Base-by-base conservation (phyloP, 2,888 invertebrate genomes). In the Lucinisca nassula region DNA sequence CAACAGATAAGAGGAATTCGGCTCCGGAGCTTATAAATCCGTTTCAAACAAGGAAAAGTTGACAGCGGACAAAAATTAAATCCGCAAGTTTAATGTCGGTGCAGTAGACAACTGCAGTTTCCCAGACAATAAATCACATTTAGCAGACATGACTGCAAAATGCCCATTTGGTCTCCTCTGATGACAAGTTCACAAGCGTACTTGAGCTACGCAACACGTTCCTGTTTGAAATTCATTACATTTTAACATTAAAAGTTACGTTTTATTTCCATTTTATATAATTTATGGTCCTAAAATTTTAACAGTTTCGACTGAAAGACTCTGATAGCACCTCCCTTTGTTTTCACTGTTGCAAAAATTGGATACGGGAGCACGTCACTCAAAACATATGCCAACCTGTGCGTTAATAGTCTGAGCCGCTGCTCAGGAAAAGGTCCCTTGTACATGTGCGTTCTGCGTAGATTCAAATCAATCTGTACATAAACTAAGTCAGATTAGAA, bases 321-420 rank as follows among this genome's bases (percentile, higher is more conserved):
- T 35, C 67, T 45, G 45, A 10, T 4, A 35, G 2, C 67, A 35
- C 21, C 21, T 21, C 12, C 67, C 35, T 35, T 67, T 67, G 32
- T 32, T 67, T 67, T 67, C 67, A 27, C 1, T 32, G 67, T 30
- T 35, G 35, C 67, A 67, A 32, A 67, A 32, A 10, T 35, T 6
- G 32, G 30, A 35, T 2, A 35, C 67, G 35, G 35, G 1, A 67
- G 32, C 67, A 67, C 35, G 67, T 67, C 67, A 67, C 35, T 35
- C 67, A 67, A 67, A 67, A 32, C 67, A 67, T 67, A 67, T 67
- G 67, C 67, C 67, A 67, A 21, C 67, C 35, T 67, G 67, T 35
- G 67, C 67, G 67, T 67, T 67, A 27, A 61, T 67, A 67, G 35
- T 67, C 32, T 67, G 8, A 45, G 45, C 45, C 45, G 17, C 45